phyloP scores from a whole-genome alignment of 2,888 invertebrate species.

The Cosmorhoe ocellata region DNA sequence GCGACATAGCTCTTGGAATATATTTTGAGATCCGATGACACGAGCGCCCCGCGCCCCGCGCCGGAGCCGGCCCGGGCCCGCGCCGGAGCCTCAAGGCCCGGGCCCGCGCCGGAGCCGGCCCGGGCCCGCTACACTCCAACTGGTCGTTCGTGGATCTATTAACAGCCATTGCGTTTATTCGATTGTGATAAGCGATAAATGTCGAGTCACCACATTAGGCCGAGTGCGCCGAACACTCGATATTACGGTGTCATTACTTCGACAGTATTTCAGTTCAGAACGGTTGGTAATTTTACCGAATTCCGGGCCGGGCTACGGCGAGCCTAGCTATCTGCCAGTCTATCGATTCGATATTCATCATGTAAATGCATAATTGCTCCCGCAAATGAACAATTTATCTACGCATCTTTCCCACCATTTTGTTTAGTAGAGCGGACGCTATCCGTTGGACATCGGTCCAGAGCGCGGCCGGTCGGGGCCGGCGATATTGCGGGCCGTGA shows the following conservation, averaged over 20 bases:
- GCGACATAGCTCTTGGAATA: no score
- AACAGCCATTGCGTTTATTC: conserved; percentile 7
- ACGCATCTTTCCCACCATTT: conserved; percentile 6
- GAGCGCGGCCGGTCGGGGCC: no score
- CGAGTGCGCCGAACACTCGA: no score
- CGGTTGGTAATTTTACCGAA: no score
- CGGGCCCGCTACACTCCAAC: not conserved
- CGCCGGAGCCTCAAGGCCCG: no score
- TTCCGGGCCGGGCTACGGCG: no score
- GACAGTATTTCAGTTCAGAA: no score
- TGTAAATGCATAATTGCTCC: conserved; percentile 7
- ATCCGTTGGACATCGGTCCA: not conserved
- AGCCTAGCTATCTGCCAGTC: not conserved
- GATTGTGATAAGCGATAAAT: conserved; percentile 10
- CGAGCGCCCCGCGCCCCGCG: no score
- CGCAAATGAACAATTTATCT: conserved; percentile 3
- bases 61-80: no score
- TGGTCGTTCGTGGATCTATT: conserved; percentile 13
- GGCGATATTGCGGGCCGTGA: no score
- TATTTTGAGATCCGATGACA: no score
- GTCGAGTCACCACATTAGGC: not conserved
- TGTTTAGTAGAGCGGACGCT: not conserved
- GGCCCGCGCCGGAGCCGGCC: not conserved
- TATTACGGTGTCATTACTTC: no score
- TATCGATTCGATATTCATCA: conserved; percentile 6